Base-by-base conservation (phyloP, 2,113 vertebrate genomes). In the Chamaetylas fuelleborni region DNA sequence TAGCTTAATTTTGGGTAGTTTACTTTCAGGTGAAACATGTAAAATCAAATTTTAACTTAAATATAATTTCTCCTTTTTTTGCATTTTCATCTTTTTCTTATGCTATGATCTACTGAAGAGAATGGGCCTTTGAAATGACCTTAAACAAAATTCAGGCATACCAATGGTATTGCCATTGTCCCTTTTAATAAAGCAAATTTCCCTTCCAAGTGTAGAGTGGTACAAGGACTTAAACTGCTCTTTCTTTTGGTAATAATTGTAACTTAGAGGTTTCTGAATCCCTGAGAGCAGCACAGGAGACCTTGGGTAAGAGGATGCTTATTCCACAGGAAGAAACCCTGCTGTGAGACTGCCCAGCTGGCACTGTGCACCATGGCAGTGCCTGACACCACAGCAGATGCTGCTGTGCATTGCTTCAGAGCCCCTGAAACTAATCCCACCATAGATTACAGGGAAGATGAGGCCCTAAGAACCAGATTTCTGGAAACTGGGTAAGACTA, bases 371-470 rank as follows among this genome's bases (percentile, higher is more conserved):
- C n/a, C 19, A 3, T 3, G 2, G 19, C 9, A 20, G 17, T 51
- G 50, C n/a, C 72, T 92, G 76, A 64, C 45, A 45, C 15, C 1
- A 2, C 51, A 61, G 33, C 29, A 87, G 86, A 70, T 2, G 3
- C 9, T 65, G 18, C 29, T 6, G 3, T 58, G n/a, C 23, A 6
- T 14, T 72, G 12, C 38, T 72, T 79, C 88, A 54, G 58, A 85
- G 18, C 11, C 57, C 34, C 54, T 72, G 71, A 62, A 78, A 92
- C 45, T 24, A 87, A 29, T 60, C 57, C 51, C 19, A 12, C 38
- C 11, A 0, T 3, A 47, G 24, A 36, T 25, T 18, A 38, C 14
- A 26, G 3, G 6, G 26, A 47, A 58, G 16, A 50, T 2, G 5
- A 77, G 18, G 34, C 11, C 11, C 22, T 54, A 88, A 58, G 48